These are phyloP conservation scores for Physella acuta DNA, from an alignment of 1,140 invertebrate species.

Conservation along the genomic window DNA sequence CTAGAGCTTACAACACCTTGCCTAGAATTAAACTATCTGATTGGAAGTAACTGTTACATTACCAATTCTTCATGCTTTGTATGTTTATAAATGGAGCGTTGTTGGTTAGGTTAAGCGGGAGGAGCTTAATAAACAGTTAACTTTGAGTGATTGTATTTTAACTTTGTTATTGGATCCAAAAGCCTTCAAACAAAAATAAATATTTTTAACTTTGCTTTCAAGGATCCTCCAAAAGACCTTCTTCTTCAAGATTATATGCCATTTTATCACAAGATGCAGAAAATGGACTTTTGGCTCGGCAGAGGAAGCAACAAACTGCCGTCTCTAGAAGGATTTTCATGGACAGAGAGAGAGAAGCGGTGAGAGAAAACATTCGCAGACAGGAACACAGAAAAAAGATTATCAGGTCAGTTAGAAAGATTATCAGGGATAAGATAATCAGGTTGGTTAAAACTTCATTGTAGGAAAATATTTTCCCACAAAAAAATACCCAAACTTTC, in stretches of 20 bases:
- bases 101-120: too few relatives aligned
- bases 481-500: neutral
- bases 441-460: neutral
- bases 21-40: too few relatives aligned
- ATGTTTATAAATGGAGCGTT: too few relatives aligned
- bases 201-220: too few relatives aligned
- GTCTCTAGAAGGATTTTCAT: slow-evolving; percentile 54
- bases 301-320: slow-evolving; percentile 43
- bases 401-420: slow-evolving; percentile 42
- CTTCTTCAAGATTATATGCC: slow-evolving; percentile 32
- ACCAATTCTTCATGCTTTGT: too few relatives aligned
- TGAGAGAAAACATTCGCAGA: slow-evolving; percentile 52
- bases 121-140: too few relatives aligned
- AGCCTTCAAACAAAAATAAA: too few relatives aligned
- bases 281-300: slow-evolving; percentile 40
- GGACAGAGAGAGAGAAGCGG: slow-evolving; percentile 58
- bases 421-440: neutral
- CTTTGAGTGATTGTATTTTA: too few relatives aligned
- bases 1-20: too few relatives aligned
- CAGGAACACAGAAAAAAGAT: slow-evolving; percentile 51
- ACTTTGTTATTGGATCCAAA: too few relatives aligned
- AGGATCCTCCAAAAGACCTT: slow-evolving; percentile 19
- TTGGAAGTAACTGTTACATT: too few relatives aligned
- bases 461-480: neutral
- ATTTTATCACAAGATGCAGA: slow-evolving; percentile 43